phyloP scores from a whole-genome alignment of 2,113 vertebrate genomes.

The Cichladusa arquata region DNA sequence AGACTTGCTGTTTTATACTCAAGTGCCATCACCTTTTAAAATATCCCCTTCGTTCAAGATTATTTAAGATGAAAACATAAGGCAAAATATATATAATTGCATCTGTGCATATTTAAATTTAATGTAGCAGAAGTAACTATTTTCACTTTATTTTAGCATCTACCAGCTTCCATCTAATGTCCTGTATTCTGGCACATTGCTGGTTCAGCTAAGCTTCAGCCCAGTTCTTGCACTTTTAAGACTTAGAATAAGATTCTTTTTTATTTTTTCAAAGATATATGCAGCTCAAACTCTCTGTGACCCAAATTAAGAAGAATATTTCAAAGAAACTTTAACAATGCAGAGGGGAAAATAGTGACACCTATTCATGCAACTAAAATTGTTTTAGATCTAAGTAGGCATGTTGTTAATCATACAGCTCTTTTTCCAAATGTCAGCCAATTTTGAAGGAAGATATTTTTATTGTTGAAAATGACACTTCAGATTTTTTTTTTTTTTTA shows the following conservation, averaged over 20 bases:
- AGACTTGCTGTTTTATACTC: neutral
- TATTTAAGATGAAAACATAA: neutral
- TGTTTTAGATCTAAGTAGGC: neutral
- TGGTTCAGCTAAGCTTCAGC: neutral
- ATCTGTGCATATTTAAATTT: neutral
- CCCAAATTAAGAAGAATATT: neutral
- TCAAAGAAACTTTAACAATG: neutral
- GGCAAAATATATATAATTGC: neutral
- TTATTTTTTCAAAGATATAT: neutral
- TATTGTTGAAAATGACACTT: neutral
- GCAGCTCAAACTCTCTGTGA: neutral
- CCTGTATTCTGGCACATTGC: neutral
- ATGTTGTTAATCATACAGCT: neutral
- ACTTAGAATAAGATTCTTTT: neutral
- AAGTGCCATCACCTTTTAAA: neutral
- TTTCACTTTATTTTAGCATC: neutral
- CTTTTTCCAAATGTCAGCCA: neutral
- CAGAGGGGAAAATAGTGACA: neutral
- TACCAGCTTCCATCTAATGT: neutral
- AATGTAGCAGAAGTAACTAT: neutral
- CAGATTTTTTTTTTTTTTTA: neutral
- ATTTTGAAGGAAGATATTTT: neutral
- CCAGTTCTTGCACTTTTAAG: neutral
- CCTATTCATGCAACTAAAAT: neutral
- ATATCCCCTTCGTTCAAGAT: neutral